These are phyloP conservation scores for Chelonia mydas DNA, from an alignment of 2,797 vertebrate species.

Conservation along the genomic window DNA sequence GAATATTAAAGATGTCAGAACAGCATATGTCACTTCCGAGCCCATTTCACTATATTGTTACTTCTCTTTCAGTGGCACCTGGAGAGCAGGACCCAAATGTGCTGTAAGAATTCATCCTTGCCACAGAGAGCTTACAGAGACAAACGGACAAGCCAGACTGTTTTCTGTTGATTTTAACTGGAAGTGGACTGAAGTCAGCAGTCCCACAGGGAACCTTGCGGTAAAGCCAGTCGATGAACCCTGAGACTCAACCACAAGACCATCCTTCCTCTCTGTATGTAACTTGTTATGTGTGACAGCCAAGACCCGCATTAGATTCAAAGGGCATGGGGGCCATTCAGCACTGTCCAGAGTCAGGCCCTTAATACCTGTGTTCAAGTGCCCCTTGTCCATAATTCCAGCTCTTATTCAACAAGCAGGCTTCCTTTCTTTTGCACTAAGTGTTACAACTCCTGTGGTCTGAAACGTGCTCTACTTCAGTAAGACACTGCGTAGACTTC, in stretches of 20 bases:
- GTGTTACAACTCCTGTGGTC: constrained; percentile 56
- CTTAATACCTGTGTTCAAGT: not conserved
- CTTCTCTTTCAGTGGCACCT: no score
- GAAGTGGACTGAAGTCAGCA: not conserved
- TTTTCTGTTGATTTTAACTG: not conserved
- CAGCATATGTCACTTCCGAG: not conserved
- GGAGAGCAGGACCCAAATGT: not conserved
- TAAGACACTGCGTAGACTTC: constrained; percentile 46
- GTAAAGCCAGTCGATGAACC: not conserved
- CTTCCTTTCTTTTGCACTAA: not conserved
- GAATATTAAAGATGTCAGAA: not conserved
- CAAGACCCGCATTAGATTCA: not conserved
- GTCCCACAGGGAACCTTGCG: not conserved
- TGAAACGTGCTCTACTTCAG: constrained; percentile 2
- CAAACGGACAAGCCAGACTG: not conserved
- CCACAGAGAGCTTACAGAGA: not conserved
- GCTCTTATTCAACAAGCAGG: not conserved
- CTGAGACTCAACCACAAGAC: not conserved
- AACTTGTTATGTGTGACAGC: not conserved
- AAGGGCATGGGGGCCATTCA: accelerated
- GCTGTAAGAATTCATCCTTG: not conserved
- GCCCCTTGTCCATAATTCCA: not conserved
- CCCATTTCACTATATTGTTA: not conserved
- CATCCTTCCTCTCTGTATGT: not conserved
- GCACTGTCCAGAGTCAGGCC: not conserved